Evolutionary conservation across 2,888 invertebrate genomes (phyloP).

Genomic region (Callimorpha dominula): DNA sequence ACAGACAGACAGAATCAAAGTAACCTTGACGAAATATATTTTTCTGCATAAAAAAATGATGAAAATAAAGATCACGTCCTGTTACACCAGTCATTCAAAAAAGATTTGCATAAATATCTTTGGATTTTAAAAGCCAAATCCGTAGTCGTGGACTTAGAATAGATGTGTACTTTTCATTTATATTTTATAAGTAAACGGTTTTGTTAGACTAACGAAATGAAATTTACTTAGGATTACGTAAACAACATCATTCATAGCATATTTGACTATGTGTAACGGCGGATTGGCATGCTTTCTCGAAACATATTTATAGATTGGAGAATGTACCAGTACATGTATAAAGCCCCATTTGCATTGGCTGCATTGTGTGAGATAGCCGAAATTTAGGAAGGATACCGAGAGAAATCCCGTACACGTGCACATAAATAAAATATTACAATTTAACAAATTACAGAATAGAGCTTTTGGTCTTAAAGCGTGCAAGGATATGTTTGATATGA

Average conservation of each 20-base stretch:
- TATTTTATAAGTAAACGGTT: conserved; percentile 15
- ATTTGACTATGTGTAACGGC: conserved; percentile 26
- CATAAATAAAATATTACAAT: not conserved
- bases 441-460: no score
- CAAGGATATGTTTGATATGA: no score
- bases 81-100: conserved; percentile 26
- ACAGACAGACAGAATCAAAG: not conserved
- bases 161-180: not conserved
- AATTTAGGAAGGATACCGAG: not conserved
- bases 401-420: not conserved
- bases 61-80: conserved; percentile 28
- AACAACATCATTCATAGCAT: not conserved
- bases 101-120: conserved; percentile 47
- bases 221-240: conserved; percentile 4
- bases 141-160: no score
- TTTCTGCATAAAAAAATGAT: not conserved
- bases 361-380: not conserved
- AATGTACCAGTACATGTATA: not conserved
- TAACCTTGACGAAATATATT: not conserved
- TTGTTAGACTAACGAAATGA: conserved; percentile 1
- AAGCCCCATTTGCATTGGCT: not conserved
- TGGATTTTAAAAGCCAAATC: conserved; percentile 19
- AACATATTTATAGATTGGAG: conserved; percentile 26
- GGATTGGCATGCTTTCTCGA: conserved; percentile 31
- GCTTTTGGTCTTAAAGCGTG: no score